These are phyloP conservation scores for Tychaedon coryphoeus DNA, from an alignment of 2,113 vertebrate genomes.

Conservation along the genomic window DNA sequence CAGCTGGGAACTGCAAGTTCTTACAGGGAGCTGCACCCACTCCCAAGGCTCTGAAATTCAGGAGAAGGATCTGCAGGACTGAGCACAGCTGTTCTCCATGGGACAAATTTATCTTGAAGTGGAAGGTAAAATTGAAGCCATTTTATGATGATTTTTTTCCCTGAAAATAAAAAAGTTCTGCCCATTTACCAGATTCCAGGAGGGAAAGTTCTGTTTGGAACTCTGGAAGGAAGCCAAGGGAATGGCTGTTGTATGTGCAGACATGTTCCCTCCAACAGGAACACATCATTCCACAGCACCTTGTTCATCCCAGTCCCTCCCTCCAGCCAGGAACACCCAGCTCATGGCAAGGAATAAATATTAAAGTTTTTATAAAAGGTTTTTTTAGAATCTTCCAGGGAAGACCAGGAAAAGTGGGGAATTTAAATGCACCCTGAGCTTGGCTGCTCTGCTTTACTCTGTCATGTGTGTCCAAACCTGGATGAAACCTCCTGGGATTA, in stretches of 20 bases:
- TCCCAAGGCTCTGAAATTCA: background rate
- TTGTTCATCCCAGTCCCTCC: background rate
- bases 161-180: background rate
- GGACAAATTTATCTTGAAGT: background rate
- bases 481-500: background rate
- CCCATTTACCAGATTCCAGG: background rate
- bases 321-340: background rate
- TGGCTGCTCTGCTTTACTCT: background rate
- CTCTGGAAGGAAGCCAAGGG: background rate
- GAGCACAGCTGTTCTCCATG: background rate
- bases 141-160: fast-evolving
- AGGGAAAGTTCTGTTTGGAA: background rate
- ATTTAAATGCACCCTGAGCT: background rate
- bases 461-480: background rate
- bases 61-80: background rate
- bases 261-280: background rate
- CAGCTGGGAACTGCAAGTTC: background rate
- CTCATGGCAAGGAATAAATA: background rate
- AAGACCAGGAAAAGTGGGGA: background rate
- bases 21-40: background rate
- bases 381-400: background rate
- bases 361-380: background rate
- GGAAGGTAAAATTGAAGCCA: fast-evolving
- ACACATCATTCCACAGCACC: background rate
- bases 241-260: fast-evolving